Evolutionary conservation across 2,888 invertebrate genomes (phyloP), one percentile per base, ranked within the genome.

Genomic region (Drosophila mulleri): DNA sequence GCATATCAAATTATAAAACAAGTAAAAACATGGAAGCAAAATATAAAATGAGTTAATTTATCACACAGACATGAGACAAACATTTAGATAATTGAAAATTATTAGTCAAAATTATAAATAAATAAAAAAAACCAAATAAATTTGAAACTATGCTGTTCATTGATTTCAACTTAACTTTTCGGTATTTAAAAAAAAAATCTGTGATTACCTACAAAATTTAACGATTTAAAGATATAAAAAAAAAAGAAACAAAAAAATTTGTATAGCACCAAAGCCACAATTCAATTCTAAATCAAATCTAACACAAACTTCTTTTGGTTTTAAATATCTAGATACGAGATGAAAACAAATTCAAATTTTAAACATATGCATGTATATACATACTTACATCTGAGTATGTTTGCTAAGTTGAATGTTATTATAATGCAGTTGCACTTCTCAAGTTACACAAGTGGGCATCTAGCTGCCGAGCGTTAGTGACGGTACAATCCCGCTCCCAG

Each of bases 171-270:
- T 83, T 62, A 78, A 80, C 82, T 91, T 92, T 92, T 91, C 89
- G 89, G 89, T 89, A 91, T 90, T 91, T 90, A 84, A 89, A 85
- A 89, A 86, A 88, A 90, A 92, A 92, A 92, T 92, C 92, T 92
- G 92, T 92, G 92, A 92, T 92, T 92, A 90, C 89, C 91, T 90
- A 89, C 91, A 91, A 92, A 92, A 89, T 90, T 91, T 87, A 89
- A 91, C 90, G 82, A 88, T 90, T 87, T 3, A 48, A 48, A 29
- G 2, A 86, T 61, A 76, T 75, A 26, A 26, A 54, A 83, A 8
- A 9, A 29, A 29, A 1, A 29, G 8, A 9, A 78, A 89, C 78
- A 29, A 77, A 89, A 79, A 29, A 89, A 79, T 81, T 82, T 82
- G 74, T 90, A 78, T 88, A 89, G 84, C 78, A 74, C 79, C 75